These are phyloP conservation scores for Argynnis bischoffii DNA, from an alignment of 2,888 invertebrate genomes.

Conservation along the genomic window DNA sequence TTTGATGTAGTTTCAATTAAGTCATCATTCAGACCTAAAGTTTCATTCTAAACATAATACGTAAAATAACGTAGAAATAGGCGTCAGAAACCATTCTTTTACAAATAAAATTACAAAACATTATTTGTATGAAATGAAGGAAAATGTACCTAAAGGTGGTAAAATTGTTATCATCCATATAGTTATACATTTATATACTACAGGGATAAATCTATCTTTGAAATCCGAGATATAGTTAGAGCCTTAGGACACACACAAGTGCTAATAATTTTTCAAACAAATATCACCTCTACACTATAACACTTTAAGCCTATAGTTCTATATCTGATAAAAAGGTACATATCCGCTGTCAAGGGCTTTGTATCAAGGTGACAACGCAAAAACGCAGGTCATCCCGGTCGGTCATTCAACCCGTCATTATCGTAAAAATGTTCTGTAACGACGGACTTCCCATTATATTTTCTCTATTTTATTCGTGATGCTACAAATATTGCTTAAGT, in stretches of 20 bases:
- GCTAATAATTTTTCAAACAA: slow-evolving; percentile 5
- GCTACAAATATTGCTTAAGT: slow-evolving; percentile 20
- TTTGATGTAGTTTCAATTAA: no score
- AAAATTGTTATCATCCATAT: background rate
- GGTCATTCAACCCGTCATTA: slow-evolving; percentile 24
- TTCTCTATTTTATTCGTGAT: slow-evolving; percentile 12
- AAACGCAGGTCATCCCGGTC: slow-evolving; percentile 23
- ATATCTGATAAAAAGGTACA: background rate
- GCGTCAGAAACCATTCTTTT: no score
- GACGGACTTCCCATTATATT: slow-evolving; percentile 13
- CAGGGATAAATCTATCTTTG: slow-evolving; percentile 22
- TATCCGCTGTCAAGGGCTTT: background rate
- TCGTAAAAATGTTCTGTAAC: slow-evolving; percentile 21
- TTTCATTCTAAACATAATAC: no score
- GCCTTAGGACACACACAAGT: slow-evolving; percentile 11
- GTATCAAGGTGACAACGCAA: slow-evolving; percentile 27
- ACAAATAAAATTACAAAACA: no score
- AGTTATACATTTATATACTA: slow-evolving; percentile 24
- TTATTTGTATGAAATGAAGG: no score
- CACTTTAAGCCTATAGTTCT: background rate
- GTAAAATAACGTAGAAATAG: no score
- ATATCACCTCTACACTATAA: slow-evolving; percentile 2
- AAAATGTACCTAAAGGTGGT: no score
- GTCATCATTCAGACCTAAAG: no score
- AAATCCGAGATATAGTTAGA: slow-evolving; percentile 24